Evolutionary conservation across 2,797 vertebrate genomes (phyloP).

Genomic region (Microctenopoma lineatum): DNA sequence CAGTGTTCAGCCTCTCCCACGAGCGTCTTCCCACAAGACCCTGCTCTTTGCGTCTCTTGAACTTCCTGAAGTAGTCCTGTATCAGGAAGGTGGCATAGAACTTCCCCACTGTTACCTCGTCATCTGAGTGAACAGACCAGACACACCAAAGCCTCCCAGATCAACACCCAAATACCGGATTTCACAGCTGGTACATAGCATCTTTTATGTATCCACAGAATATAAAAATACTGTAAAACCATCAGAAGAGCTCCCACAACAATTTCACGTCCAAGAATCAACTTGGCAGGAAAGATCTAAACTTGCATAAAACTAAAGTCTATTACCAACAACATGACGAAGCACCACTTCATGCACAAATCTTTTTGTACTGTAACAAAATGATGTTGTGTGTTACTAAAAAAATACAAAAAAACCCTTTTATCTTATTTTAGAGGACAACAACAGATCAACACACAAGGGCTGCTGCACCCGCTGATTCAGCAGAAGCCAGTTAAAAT

Average conservation of each 20-base stretch:
- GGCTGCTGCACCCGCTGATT: background rate
- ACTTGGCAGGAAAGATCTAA: background rate
- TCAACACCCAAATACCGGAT: constrained; percentile 77
- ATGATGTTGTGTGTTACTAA: background rate
- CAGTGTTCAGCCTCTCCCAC: constrained; percentile 89
- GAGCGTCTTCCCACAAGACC: constrained; percentile 93
- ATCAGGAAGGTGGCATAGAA: constrained; percentile 99
- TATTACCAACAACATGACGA: constrained; percentile 2
- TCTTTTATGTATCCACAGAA: background rate
- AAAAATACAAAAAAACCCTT: background rate
- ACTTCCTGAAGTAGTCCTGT: constrained; percentile 99
- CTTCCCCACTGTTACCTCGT: constrained; percentile 99
- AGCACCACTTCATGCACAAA: background rate
- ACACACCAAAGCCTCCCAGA: constrained; percentile 88
- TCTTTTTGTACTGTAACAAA: background rate
- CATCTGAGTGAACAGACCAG: constrained; percentile 97
- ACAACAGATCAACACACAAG: background rate
- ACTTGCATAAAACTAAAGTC: background rate
- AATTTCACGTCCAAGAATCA: background rate
- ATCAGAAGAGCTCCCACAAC: background rate
- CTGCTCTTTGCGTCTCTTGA: constrained; percentile 99
- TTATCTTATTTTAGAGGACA: background rate
- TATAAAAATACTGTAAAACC: background rate
- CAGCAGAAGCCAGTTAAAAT: background rate
- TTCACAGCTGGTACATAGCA: background rate